Base-by-base conservation (phyloP, 2,888 invertebrate genomes). In the Taphrorychus bicolor region DNA sequence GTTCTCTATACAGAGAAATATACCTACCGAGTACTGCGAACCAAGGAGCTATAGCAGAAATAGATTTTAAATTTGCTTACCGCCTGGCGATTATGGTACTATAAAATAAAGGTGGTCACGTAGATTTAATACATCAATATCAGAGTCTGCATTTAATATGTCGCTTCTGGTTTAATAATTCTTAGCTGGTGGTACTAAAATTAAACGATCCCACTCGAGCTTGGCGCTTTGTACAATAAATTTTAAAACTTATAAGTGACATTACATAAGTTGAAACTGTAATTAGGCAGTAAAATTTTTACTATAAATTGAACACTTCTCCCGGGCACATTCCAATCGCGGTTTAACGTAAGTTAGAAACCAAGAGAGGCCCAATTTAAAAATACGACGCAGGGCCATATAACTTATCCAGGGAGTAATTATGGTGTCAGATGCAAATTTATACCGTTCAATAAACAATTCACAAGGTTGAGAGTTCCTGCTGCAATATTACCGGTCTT, bases 401-500 rank as follows among this genome's bases (percentile, higher is more conserved):
- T 74, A 75, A 75, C 71, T 75, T 75, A 75, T 75, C 73, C 69
- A 72, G 51, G 73, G 76, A 73, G 77, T 78, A 77, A 78, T 78
- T 78, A 78, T 75, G 74, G 76, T 76, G 78, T 77, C 78, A 77
- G 73, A 74, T 73, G 73, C 72, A 73, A 76, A 78, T 78, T 78
- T 78, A 78, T 78, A 75, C 74, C 73, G 70, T 72, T 76, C 75
- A 78, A 77, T 77, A 77, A 78, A 78, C 77, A 76, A 76, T 76
- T 75, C 76, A 73, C 75, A 75, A 74, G 73, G 73, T 72, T 72
- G 74, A 72, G 77, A 75, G 75, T 76, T 77, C 75, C 75, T 74
- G 76, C 76, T 75, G 75, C 70, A 76, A 73, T 75, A 73, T 73
- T 70, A 60, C 59, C 67, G 60, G 59, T 58, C 63, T 67, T 42